phyloP scores from a whole-genome alignment of 2,797 vertebrate genomes.

The Leptoclinus maculatus region DNA sequence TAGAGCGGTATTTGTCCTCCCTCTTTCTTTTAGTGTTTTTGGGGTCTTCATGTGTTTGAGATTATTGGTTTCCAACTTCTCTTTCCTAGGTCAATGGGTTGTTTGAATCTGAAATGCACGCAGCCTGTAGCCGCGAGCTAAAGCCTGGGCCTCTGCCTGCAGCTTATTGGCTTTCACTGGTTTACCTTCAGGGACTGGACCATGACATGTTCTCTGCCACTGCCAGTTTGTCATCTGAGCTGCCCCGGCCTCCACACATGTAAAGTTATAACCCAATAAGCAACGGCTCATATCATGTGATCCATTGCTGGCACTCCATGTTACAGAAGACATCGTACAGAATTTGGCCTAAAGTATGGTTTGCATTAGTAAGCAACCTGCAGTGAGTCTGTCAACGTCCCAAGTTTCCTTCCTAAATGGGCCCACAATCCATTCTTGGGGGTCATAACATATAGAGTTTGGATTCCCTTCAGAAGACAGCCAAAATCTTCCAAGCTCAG shows the following conservation, averaged over 20 bases:
- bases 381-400: neutral
- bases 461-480: neutral
- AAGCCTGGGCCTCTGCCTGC: slow-evolving; percentile 16
- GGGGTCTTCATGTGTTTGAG: slow-evolving; percentile 22
- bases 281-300: neutral
- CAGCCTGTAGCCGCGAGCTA: neutral
- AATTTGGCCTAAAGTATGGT: slow-evolving; percentile 8
- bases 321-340: neutral
- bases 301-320: neutral
- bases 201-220: slow-evolving; percentile 21
- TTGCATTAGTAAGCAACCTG: slow-evolving; percentile 5
- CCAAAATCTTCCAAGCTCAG: neutral
- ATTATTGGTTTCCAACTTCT: slow-evolving; percentile 10
- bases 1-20: neutral
- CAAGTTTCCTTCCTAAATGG: neutral
- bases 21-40: neutral
- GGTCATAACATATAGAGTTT: neutral
- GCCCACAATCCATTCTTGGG: neutral
- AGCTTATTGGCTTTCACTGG: slow-evolving; percentile 27
- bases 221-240: slow-evolving; percentile 28
- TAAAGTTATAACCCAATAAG: slow-evolving; percentile 17
- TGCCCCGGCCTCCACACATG: neutral
- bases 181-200: slow-evolving; percentile 17
- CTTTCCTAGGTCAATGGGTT: slow-evolving; percentile 3
- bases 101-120: slow-evolving; percentile 7